phyloP scores from a whole-genome alignment of 2,797 vertebrate species.

The Picus viridis region DNA sequence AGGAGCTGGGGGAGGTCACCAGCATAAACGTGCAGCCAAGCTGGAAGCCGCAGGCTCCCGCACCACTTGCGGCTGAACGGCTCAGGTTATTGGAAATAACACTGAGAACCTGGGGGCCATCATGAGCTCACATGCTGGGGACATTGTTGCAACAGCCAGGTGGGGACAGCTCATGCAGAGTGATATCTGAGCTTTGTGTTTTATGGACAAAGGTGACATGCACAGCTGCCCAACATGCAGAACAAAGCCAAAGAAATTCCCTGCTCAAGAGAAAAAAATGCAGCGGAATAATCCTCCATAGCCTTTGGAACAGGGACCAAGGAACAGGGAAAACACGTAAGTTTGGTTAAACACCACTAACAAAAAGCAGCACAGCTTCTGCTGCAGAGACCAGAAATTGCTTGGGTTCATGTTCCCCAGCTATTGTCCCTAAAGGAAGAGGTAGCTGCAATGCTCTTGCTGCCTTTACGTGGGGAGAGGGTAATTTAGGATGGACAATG shows the following conservation, averaged over 20 bases:
- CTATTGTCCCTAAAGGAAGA: not conserved
- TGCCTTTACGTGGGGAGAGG: accelerated
- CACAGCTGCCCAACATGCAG: accelerated
- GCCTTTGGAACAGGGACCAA: not conserved
- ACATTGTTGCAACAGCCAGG: not conserved
- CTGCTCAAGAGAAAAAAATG: not conserved
- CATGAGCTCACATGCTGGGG: not conserved
- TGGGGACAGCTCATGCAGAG: not conserved
- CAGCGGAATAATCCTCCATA: accelerated
- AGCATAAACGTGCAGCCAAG: not conserved
- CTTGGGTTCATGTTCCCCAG: accelerated
- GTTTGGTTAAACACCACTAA: not conserved
- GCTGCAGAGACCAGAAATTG: not conserved
- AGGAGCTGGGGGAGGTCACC: not conserved
- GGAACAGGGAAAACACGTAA: not conserved
- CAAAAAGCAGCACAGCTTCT: not conserved
- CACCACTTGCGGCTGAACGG: accelerated
- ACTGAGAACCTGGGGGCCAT: not conserved
- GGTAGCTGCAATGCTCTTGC: accelerated
- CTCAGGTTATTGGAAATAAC: slow-evolving; percentile 12
- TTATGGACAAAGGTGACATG: not conserved
- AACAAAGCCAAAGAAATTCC: not conserved
- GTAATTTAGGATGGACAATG: not conserved
- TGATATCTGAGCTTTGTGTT: not conserved
- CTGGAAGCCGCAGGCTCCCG: not conserved